phyloP scores from a whole-genome alignment of 2,113 vertebrate species.

The Epinephelus fuscoguttatus region DNA sequence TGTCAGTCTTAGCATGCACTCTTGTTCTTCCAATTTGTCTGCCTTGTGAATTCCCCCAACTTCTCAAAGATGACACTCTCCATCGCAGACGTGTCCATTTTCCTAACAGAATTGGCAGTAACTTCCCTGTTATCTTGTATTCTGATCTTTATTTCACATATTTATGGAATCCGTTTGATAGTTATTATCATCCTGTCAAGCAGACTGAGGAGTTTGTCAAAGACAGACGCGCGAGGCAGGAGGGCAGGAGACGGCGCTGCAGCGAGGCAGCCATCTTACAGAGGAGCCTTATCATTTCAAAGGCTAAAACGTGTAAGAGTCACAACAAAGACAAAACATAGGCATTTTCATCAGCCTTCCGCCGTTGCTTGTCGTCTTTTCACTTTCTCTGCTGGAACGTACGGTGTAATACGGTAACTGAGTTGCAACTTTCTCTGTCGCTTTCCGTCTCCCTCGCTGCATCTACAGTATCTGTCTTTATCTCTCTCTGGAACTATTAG shows the following conservation, averaged over 20 bases:
- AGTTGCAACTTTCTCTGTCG: slow-evolving; percentile 44
- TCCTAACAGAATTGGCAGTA: slow-evolving; percentile 33
- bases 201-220: slow-evolving; percentile 55
- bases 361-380: slow-evolving; percentile 25
- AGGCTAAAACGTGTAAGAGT: slow-evolving; percentile 55
- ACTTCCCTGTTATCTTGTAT: slow-evolving; percentile 45
- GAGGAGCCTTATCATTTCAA: slow-evolving; percentile 56
- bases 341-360: slow-evolving; percentile 51
- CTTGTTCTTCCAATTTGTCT: slow-evolving; percentile 40
- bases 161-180: slow-evolving; percentile 70
- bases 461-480: slow-evolving; percentile 58
- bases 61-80: slow-evolving; percentile 40
- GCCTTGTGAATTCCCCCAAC: slow-evolving; percentile 23
- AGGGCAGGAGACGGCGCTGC: slow-evolving; percentile 33
- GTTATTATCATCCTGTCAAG: slow-evolving; percentile 64
- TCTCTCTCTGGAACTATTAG: slow-evolving; percentile 69
- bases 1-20: slow-evolving; percentile 30
- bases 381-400: slow-evolving; percentile 34
- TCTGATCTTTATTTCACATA: slow-evolving; percentile 63
- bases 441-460: slow-evolving; percentile 22
- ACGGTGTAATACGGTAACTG: background rate
- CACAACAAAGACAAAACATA: slow-evolving; percentile 51
- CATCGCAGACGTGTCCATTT: slow-evolving; percentile 30
- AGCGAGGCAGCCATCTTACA: slow-evolving; percentile 41
- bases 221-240: slow-evolving; percentile 23